These are phyloP conservation scores for Helarctos malayanus DNA, from an alignment of 2,797 vertebrate species.

Conservation along the genomic window DNA sequence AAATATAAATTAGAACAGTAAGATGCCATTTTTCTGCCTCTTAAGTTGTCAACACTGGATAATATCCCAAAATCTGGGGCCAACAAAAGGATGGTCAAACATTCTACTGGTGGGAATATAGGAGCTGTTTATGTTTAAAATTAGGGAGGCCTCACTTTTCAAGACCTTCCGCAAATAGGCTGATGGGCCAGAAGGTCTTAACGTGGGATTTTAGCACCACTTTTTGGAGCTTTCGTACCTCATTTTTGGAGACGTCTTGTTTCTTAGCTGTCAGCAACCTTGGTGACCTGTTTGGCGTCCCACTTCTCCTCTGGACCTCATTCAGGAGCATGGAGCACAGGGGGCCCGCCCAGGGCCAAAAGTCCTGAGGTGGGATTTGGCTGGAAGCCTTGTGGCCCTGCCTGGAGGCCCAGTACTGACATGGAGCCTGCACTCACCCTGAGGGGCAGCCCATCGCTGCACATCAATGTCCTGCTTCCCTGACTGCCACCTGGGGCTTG, in stretches of 20 bases:
- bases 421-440: neutral
- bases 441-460: neutral
- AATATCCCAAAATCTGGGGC: neutral
- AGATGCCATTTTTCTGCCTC: neutral
- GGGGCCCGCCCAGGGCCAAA: accelerated
- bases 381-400: neutral
- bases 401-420: neutral
- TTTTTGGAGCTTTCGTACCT: neutral
- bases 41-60: neutral
- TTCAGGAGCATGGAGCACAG: neutral
- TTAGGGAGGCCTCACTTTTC: neutral
- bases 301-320: neutral
- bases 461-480: neutral
- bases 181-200: neutral
- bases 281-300: neutral
- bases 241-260: neutral
- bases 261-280: neutral
- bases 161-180: neutral
- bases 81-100: neutral
- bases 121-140: neutral
- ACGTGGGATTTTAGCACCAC: neutral
- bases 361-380: too few relatives aligned
- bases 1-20: neutral
- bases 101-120: neutral
- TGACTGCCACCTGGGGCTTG: neutral